Percentiles rank a stretch among this genome's conserved stretches.
Evolutionary conservation across 1,140 invertebrate species (phyloP).

Genomic region (Aphelenchoides avenae): DNA sequence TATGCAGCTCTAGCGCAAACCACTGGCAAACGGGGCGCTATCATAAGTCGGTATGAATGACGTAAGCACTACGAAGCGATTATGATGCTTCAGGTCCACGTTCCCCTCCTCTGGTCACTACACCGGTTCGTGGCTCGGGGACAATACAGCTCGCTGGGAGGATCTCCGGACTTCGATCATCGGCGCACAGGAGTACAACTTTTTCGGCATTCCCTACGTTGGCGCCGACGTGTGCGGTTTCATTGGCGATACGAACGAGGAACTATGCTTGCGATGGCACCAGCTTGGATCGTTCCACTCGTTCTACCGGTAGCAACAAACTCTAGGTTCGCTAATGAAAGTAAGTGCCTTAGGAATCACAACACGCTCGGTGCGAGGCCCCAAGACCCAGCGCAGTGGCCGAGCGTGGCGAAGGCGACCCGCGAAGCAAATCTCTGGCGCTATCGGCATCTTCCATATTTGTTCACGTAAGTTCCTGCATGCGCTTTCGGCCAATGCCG

Average conservation of each 20-base stretch:
- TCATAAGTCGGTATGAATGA: conserved; percentile 36
- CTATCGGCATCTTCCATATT: too few relatives aligned
- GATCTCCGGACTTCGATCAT: conserved; percentile 62
- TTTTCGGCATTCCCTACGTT: too few relatives aligned
- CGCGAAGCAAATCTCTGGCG: too few relatives aligned
- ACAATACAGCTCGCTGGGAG: conserved; percentile 64
- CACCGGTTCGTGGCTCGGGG: conserved; percentile 87
- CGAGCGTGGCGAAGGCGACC: too few relatives aligned
- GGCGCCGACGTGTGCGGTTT: too few relatives aligned
- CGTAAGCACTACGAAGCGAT: background rate
- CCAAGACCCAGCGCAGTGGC: conserved; percentile 51
- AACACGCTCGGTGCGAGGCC: conserved; percentile 20
- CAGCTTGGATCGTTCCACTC: conserved; percentile 26
- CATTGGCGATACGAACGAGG: conserved; percentile 47
- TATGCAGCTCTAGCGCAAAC: conserved; percentile 62
- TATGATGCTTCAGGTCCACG: conserved; percentile 2
- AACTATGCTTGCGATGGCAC: conserved; percentile 54
- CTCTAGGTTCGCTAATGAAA: background rate
- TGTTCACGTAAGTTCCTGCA: too few relatives aligned
- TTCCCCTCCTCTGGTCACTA: too few relatives aligned
- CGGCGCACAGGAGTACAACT: conserved; percentile 66
- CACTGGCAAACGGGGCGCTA: conserved; percentile 37
- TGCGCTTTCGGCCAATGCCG: too few relatives aligned
- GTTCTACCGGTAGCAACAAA: conserved; percentile 7
- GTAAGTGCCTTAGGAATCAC: too few relatives aligned